Percentiles rank a stretch among this genome's conserved stretches.
These are phyloP conservation scores for Chaetodon auriga DNA, from an alignment of 2,113 vertebrate genomes.

Conservation along the genomic window DNA sequence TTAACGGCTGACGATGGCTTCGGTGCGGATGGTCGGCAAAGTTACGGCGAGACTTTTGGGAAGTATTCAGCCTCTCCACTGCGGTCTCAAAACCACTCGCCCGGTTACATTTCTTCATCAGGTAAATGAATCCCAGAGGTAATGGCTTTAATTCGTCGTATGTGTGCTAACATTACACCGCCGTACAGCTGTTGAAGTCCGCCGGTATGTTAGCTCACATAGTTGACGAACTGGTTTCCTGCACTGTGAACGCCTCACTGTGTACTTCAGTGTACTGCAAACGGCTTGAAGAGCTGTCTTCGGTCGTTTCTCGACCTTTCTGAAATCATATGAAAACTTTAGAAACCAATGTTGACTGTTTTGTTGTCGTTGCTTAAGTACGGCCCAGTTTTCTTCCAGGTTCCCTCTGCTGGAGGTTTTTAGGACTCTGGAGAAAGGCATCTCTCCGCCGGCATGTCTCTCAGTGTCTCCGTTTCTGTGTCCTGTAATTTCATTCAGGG, in stretches of 20 bases:
- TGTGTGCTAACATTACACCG: not conserved
- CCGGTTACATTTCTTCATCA: slow-evolving; percentile 50
- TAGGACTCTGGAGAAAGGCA: not conserved
- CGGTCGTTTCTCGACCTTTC: not conserved
- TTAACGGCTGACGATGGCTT: slow-evolving; percentile 66
- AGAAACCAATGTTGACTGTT: not conserved
- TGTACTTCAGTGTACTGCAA: not conserved
- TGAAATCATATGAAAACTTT: not conserved
- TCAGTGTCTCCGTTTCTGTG: not conserved
- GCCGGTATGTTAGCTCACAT: not conserved
- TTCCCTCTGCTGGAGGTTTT: not conserved
- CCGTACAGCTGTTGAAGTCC: too few relatives aligned
- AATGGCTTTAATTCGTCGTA: not conserved
- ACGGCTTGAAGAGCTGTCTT: not conserved
- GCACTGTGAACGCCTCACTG: not conserved
- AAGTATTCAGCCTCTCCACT: slow-evolving; percentile 55
- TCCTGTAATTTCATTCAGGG: not conserved
- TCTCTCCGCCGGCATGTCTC: too few relatives aligned
- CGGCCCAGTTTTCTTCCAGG: not conserved
- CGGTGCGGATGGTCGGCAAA: slow-evolving; percentile 72
- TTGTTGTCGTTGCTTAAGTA: not conserved
- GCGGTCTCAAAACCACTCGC: slow-evolving; percentile 11
- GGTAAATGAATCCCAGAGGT: slow-evolving; percentile 46
- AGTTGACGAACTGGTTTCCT: slow-evolving; percentile 3
- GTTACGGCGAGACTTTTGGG: slow-evolving; percentile 74